These are phyloP conservation scores for Scaptomyza parva DNA, from an alignment of 2,888 invertebrate species.

Conservation along the genomic window DNA sequence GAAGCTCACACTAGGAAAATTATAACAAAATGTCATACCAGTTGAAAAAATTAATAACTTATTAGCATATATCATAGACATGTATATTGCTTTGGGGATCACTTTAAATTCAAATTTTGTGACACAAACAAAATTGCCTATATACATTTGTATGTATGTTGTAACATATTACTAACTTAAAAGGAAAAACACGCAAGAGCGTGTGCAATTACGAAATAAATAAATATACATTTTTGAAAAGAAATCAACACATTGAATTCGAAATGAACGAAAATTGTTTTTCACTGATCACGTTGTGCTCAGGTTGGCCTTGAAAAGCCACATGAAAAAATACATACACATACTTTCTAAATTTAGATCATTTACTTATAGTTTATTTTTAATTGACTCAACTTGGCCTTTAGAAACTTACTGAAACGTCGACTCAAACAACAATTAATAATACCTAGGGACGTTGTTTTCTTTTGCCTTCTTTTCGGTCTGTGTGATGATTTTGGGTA, in stretches of 20 bases:
- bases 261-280: conserved; percentile 39
- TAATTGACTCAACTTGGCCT: conserved; percentile 12
- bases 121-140: no score
- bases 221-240: conserved; percentile 34
- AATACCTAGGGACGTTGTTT: not conserved
- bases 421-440: not conserved
- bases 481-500: not conserved
- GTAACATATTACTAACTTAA: no score
- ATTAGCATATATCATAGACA: no score
- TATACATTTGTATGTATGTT: no score
- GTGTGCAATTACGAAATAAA: conserved; percentile 17
- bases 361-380: conserved; percentile 37
- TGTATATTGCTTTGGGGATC: no score
- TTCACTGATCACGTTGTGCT: conserved; percentile 31
- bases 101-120: no score
- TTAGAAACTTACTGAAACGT: conserved; percentile 5
- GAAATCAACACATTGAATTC: conserved; percentile 40
- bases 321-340: conserved; percentile 10
- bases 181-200: conserved; percentile 2
- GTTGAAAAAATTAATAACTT: no score
- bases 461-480: not conserved
- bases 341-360: conserved; percentile 52
- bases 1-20: no score
- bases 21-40: no score
- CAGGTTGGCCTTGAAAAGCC: conserved; percentile 32